These are phyloP conservation scores for Hyles lineata DNA, from an alignment of 2,888 invertebrate species.

Conservation along the genomic window DNA sequence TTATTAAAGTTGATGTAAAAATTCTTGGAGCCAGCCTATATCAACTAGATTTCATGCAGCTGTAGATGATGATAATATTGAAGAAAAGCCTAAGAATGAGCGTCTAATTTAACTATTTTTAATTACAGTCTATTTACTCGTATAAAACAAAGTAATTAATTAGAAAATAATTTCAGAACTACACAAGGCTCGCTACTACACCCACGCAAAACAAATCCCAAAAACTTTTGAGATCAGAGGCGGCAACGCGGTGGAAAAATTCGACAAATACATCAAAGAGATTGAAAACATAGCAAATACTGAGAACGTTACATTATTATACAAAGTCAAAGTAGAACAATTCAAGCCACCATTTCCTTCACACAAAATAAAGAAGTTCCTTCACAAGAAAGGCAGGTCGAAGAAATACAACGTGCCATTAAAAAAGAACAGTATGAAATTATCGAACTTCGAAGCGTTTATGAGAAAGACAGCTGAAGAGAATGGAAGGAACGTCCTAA, in stretches of 20 bases:
- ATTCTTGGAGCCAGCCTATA: no score
- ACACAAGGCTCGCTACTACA: constrained; percentile 44
- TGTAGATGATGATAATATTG: no score
- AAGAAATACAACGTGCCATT: constrained; percentile 75
- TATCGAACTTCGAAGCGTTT: constrained; percentile 71
- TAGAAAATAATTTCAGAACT: constrained; percentile 43
- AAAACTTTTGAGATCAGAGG: constrained; percentile 63
- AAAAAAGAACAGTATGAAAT: constrained; percentile 73
- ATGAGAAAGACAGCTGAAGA: constrained; percentile 65
- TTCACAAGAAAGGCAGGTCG: constrained; percentile 51
- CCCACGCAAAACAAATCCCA: constrained; percentile 61
- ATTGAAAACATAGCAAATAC: constrained; percentile 61
- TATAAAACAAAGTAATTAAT: no score
- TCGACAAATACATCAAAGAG: constrained; percentile 59
- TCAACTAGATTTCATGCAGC: no score
- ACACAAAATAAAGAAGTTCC: constrained; percentile 43
- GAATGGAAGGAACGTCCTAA: constrained; percentile 45
- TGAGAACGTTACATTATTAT: constrained; percentile 61
- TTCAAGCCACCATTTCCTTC: constrained; percentile 43
- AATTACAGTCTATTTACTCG: no score
- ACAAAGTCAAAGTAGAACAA: constrained; percentile 66
- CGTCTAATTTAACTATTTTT: no score
- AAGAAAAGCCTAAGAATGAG: no score
- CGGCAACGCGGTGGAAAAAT: constrained; percentile 52
- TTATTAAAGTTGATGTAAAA: no score